A percentile compares a stretch with the other conserved stretches of the same genome.
Evolutionary conservation across 2,797 vertebrate species (phyloP).

Genomic region (Tinamus major): DNA sequence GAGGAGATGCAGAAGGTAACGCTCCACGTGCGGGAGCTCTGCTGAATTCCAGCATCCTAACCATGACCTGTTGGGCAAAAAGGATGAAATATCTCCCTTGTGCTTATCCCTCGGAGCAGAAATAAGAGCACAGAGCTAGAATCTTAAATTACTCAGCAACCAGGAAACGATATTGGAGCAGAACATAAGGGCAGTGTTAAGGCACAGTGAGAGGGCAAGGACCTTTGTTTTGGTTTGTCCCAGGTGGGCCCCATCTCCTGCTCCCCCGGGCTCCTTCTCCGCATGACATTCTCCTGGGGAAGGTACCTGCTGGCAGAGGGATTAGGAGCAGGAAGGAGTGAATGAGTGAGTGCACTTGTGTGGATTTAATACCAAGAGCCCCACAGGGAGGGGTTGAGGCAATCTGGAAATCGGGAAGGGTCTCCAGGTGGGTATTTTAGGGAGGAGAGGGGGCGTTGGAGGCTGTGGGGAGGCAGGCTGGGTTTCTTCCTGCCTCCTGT

Average conservation of each 20-base stretch:
- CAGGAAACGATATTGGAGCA: background rate
- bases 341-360: background rate
- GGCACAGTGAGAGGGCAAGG: background rate
- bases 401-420: background rate
- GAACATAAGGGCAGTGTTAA: background rate
- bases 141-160: slow-evolving; percentile 14
- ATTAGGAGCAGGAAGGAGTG: background rate
- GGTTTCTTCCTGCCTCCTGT: too few relatives aligned
- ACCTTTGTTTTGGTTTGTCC: background rate
- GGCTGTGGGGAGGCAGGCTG: rapidly evolving
- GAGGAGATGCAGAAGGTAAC: background rate
- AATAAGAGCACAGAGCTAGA: background rate
- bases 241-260: background rate
- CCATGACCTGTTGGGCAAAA: background rate
- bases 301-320: background rate
- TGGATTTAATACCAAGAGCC: background rate
- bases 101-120: background rate
- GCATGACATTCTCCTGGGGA: background rate
- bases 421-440: rapidly evolving
- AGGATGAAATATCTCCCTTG: background rate
- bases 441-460: background rate
- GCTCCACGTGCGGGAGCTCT: background rate
- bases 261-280: background rate
- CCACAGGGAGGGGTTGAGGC: too few relatives aligned
- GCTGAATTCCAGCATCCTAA: background rate